Conservation (phyloP, 2,888 invertebrate species). For the Ashinkailepas kermadecensis region DNA sequence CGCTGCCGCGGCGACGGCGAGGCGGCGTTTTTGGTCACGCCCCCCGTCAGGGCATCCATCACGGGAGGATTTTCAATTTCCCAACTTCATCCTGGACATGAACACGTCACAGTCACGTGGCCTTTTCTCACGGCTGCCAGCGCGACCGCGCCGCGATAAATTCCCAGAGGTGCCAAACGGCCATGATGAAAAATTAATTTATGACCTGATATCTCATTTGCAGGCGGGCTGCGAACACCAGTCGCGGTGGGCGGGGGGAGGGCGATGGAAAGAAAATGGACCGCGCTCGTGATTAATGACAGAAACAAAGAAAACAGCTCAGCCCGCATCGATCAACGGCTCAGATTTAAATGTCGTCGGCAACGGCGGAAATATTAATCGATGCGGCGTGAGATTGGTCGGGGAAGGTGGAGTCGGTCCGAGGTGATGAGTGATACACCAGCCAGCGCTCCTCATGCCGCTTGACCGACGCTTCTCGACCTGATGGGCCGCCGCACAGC, state of each 20-base stretch:
- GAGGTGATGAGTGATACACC: neutral
- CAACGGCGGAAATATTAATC: neutral
- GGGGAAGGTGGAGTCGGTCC: neutral
- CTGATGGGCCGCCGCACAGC: too few species aligned
- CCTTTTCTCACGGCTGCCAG: conserved; percentile 3
- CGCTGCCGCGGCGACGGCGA: neutral
- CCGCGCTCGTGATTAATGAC: neutral
- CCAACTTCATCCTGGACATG: conserved; percentile 19
- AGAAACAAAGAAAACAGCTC: conserved; percentile 2
- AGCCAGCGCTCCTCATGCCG: too few species aligned
- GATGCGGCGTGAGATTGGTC: neutral
- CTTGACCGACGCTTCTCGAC: too few species aligned
- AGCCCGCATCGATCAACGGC: neutral
- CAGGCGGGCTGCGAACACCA: neutral
- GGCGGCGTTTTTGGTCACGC: neutral
- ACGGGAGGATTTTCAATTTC: conserved; percentile 6
- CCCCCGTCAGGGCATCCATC: neutral
- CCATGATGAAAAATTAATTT: conserved; percentile 22
- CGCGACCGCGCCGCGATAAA: neutral
- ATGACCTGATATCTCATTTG: conserved; percentile 23
- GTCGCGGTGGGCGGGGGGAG: neutral
- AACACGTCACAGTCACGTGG: conserved; percentile 12
- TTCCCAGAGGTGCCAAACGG: conserved; percentile 12
- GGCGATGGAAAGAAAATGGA: neutral
- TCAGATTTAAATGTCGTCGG: conserved; percentile 13